Evolutionary conservation across 1,140 invertebrate genomes (phyloP), one percentile per base, ranked within the genome.

Genomic region (Trissolcus basalis): DNA sequence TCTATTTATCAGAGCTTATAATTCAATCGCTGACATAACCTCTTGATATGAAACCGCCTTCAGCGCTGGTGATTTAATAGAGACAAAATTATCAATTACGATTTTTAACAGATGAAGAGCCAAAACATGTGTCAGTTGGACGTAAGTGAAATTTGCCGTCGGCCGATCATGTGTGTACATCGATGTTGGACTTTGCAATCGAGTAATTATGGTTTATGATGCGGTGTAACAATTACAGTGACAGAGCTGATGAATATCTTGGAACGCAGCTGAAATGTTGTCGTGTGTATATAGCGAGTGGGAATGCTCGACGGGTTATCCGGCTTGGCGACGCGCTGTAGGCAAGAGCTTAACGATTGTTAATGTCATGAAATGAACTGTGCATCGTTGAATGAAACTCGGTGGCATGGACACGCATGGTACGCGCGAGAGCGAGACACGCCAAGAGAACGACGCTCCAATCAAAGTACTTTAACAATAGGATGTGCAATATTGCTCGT

Each of bases 401-500:
- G 54, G 54, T 76, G 65, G 65, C 44, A 76, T 65, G 65, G 73
- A 65, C 65, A 65, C 67, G 73, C 56, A 70, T 71, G 60, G 73
- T 77, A 77, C 73, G 60, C 60, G 65, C 69, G 59, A 58, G 59
- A 73, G 41, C 48, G 60, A 58, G 48, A 72, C 51, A 50, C 51
- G 67, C 59, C 41, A 65, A 59, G 55, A 67, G 51, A 53, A n/a
- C 60, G 55, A 59, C 47, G 48, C 63, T 64, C 48, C 54, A 75
- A 69, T 75, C 58, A 68, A 59, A 71, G 27, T 72, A 72, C 56
- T 78, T 69, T 58, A 78, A 73, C 75, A 77, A 77, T 77, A 72
- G 75, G 75, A 77, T 77, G 75, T 67, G 63, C 69, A 55, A 69
- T 70, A 78, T 78, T 73, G 69, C 48, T 44, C 59, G 27, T 78